phyloP scores from a whole-genome alignment of 2,113 vertebrate genomes.

The Cromileptes altivelis region DNA sequence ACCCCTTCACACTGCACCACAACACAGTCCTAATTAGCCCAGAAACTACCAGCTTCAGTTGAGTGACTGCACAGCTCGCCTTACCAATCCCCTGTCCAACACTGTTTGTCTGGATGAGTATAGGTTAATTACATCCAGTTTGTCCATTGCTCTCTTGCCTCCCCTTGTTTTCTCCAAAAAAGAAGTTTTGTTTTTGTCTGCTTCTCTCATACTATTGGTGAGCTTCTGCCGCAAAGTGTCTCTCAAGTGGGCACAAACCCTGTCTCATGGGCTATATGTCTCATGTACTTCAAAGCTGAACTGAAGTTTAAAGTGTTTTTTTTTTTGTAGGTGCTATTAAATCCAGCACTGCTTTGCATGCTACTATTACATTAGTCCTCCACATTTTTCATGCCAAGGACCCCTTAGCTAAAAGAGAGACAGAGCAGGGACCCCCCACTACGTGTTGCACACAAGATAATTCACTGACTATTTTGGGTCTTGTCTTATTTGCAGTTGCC shows the following conservation, averaged over 20 bases:
- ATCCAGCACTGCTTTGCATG: neutral
- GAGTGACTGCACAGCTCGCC: constrained; percentile 38
- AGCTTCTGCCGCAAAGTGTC: neutral
- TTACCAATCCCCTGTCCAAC: constrained; percentile 48
- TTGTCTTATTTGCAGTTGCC: too few relatives aligned
- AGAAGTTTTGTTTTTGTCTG: constrained; percentile 38
- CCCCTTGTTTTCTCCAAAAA: neutral
- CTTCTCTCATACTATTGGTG: neutral
- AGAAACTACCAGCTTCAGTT: constrained; percentile 59
- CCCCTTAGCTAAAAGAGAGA: too few relatives aligned
- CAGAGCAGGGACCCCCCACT: too few relatives aligned
- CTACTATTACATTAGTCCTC: too few relatives aligned
- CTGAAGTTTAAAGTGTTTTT: neutral
- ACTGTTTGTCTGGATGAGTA: constrained; percentile 54
- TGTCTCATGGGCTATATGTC: neutral
- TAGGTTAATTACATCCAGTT: constrained; percentile 67
- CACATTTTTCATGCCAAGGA: too few relatives aligned
- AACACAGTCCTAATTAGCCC: constrained; percentile 76
- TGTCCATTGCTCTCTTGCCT: constrained; percentile 18
- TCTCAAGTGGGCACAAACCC: neutral
- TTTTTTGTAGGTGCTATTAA: neutral
- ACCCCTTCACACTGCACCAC: constrained; percentile 67
- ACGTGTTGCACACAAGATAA: too few relatives aligned
- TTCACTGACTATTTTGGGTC: too few relatives aligned
- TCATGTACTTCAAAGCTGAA: neutral